These are phyloP conservation scores for Hetaerina titia DNA, from an alignment of 2,888 invertebrate species.

Conservation along the genomic window DNA sequence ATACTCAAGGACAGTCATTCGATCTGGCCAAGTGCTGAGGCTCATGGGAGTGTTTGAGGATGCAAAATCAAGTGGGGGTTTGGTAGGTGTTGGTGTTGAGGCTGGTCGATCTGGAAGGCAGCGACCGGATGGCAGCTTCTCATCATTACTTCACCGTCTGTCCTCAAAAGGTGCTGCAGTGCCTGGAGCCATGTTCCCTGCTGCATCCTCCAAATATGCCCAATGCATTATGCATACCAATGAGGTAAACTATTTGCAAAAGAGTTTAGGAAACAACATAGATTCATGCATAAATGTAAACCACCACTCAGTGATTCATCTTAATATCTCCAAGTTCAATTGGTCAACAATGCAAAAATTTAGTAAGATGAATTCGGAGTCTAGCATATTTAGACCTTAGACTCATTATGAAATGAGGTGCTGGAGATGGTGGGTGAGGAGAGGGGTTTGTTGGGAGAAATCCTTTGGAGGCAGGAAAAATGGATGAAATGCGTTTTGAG, in stretches of 20 bases:
- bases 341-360: too few relatives aligned
- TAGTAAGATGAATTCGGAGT: too few relatives aligned
- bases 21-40: slow-evolving; percentile 86
- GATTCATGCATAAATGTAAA: too few relatives aligned
- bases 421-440: too few relatives aligned
- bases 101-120: background rate
- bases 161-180: slow-evolving; percentile 69
- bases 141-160: slow-evolving; percentile 73
- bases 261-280: background rate
- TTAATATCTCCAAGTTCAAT: too few relatives aligned
- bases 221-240: slow-evolving; percentile 87
- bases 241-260: slow-evolving; percentile 79
- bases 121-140: slow-evolving; percentile 75
- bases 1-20: slow-evolving; percentile 85
- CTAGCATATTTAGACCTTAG: too few relatives aligned
- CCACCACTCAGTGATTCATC: too few relatives aligned
- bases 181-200: slow-evolving; percentile 54
- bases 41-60: slow-evolving; percentile 88
- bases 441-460: too few relatives aligned
- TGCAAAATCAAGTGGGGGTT: slow-evolving; percentile 75
- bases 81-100: slow-evolving; percentile 69
- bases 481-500: too few relatives aligned
- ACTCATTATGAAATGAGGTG: too few relatives aligned
- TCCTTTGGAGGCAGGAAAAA: too few relatives aligned
- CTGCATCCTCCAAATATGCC: slow-evolving; percentile 81